A percentile compares a stretch with the other conserved stretches of the same genome.
Conservation (phyloP, 2,113 vertebrate genomes). For the Cheilinus undulatus region DNA sequence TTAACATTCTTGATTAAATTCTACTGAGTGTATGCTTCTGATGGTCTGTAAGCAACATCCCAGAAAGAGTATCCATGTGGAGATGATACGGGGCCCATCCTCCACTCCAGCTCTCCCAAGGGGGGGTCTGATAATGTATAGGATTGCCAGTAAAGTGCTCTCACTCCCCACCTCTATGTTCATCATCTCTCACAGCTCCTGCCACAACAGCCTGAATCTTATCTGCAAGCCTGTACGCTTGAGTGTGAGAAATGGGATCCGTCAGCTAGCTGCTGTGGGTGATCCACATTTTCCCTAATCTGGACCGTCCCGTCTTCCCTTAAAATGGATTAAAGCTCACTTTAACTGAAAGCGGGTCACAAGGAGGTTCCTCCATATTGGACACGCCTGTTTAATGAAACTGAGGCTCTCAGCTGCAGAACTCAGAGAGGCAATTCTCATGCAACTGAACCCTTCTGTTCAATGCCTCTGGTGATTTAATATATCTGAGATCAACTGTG, state of each 20-base stretch:
- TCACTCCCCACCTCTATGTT: slow-evolving; percentile 51
- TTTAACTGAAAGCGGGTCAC: slow-evolving; percentile 61
- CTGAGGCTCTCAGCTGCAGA: slow-evolving; percentile 21
- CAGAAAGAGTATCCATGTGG: slow-evolving; percentile 33
- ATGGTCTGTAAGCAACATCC: slow-evolving; percentile 26
- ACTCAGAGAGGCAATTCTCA: slow-evolving; percentile 16
- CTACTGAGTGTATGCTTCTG: slow-evolving; percentile 14
- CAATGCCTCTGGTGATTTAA: slow-evolving; percentile 17
- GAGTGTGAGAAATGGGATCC: slow-evolving; percentile 68
- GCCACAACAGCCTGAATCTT: slow-evolving; percentile 62
- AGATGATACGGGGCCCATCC: slow-evolving; percentile 57
- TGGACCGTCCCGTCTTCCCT: slow-evolving; percentile 56
- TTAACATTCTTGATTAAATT: slow-evolving; percentile 52
- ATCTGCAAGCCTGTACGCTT: slow-evolving; percentile 60
- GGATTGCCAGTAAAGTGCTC: slow-evolving; percentile 74
- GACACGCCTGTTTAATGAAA: slow-evolving; percentile 56
- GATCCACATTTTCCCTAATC: slow-evolving; percentile 71
- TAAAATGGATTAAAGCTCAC: slow-evolving; percentile 69
- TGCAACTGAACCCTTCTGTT: slow-evolving; percentile 16
- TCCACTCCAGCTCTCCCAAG: slow-evolving; percentile 51
- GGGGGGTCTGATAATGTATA: slow-evolving; percentile 10
- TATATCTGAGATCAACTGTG: slow-evolving; percentile 27
- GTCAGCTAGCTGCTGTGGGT: slow-evolving; percentile 63
- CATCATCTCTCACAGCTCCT: slow-evolving; percentile 69
- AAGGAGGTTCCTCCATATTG: slow-evolving; percentile 45